A percentile compares a stretch with the other conserved stretches of the same genome.
These are phyloP conservation scores for Folsomia manolachei DNA, from an alignment of 2,888 invertebrate genomes.

Conservation along the genomic window DNA sequence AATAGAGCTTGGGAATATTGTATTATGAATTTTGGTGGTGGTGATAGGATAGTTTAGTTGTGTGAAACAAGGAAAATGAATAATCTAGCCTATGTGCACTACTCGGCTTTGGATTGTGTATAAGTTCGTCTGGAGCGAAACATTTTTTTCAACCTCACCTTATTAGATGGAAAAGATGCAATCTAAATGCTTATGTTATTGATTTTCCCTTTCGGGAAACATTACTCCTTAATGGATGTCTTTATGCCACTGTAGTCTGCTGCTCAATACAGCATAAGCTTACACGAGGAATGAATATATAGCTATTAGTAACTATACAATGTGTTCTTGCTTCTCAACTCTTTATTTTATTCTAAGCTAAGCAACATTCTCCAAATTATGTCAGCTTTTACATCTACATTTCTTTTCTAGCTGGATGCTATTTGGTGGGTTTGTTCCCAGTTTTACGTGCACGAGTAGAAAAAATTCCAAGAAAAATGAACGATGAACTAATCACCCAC, in stretches of 20 bases:
- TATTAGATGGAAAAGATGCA: slow-evolving; percentile 49
- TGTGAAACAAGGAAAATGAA: slow-evolving; percentile 33
- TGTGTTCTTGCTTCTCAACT: neutral
- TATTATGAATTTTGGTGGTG: slow-evolving; percentile 52
- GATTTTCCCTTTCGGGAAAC: slow-evolving; percentile 50
- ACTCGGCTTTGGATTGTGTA: too few species aligned
- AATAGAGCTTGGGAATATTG: slow-evolving; percentile 49
- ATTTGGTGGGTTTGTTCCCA: too few species aligned
- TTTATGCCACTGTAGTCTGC: slow-evolving; percentile 47
- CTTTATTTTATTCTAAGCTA: neutral
- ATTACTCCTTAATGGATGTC: slow-evolving; percentile 51
- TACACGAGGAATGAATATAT: neutral
- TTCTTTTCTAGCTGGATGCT: too few species aligned
- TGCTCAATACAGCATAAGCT: too few species aligned
- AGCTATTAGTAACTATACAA: slow-evolving; percentile 9
- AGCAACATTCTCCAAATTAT: neutral
- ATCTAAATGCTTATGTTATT: slow-evolving; percentile 50
- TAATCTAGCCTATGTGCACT: too few species aligned
- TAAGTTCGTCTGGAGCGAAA: slow-evolving; percentile 36
- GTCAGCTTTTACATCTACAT: neutral
- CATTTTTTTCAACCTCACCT: slow-evolving; percentile 47
- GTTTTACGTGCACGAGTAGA: neutral
- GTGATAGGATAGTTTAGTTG: too few species aligned
- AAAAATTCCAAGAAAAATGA: neutral
- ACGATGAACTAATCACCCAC: slow-evolving; percentile 16